These are phyloP conservation scores for Alca torda DNA, from an alignment of 2,797 vertebrate species.

Conservation along the genomic window DNA sequence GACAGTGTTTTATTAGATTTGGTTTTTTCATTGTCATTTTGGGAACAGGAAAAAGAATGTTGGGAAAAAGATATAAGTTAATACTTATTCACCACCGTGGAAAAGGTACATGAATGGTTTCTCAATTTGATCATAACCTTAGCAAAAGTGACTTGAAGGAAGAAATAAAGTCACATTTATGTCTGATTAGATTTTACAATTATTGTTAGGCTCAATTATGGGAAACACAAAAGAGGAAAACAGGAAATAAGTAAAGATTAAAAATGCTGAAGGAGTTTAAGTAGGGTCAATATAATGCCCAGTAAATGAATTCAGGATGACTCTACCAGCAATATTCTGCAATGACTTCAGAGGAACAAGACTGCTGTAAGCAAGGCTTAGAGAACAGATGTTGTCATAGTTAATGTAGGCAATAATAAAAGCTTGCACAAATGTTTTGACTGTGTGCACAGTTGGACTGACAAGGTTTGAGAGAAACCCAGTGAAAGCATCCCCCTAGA, in stretches of 20 bases:
- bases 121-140: not conserved
- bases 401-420: slow-evolving; percentile 11
- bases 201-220: not conserved
- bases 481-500: not conserved
- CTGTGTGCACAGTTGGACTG: not conserved
- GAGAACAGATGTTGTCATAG: slow-evolving; percentile 10
- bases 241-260: not conserved
- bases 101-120: not conserved
- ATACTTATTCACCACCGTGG: not conserved
- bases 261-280: not conserved
- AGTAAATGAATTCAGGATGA: not conserved
- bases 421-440: slow-evolving; percentile 16
- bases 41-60: not conserved
- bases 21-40: not conserved
- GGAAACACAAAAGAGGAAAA: not conserved
- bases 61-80: not conserved
- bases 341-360: not conserved
- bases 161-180: not conserved
- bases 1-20: not conserved
- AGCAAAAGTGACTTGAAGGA: not conserved
- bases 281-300: not conserved
- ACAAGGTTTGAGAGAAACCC: not conserved
- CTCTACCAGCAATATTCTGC: not conserved
- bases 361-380: not conserved
- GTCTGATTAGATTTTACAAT: not conserved